Percentiles rank a stretch among this genome's conserved stretches.
Conservation (phyloP, 2,113 vertebrate genomes). For the Lutjanus erythropterus region DNA sequence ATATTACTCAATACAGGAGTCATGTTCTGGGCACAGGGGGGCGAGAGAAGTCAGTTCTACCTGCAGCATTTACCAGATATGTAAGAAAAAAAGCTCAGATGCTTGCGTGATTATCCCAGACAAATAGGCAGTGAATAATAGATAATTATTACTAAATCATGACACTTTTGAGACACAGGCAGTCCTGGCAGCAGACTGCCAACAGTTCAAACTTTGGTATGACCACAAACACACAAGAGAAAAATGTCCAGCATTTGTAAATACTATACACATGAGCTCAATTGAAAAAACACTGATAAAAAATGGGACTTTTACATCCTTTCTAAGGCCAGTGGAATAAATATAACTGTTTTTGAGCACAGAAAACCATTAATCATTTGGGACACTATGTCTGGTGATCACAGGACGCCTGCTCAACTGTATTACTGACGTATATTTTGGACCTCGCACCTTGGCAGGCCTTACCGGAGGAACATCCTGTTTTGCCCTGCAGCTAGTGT, state of each 20-base stretch:
- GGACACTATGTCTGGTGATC: constrained; percentile 19
- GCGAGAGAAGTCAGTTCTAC: constrained; percentile 10
- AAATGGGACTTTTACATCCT: constrained; percentile 43
- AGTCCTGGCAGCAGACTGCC: neutral
- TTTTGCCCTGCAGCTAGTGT: constrained; percentile 16
- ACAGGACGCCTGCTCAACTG: constrained; percentile 32
- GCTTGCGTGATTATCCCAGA: constrained; percentile 16
- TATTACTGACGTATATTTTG: constrained; percentile 24
- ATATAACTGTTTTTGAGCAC: constrained; percentile 56
- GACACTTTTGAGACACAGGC: constrained; percentile 39
- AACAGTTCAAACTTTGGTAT: constrained; percentile 73
- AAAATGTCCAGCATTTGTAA: constrained; percentile 83
- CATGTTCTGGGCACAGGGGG: constrained; percentile 22
- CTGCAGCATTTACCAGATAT: constrained; percentile 37
- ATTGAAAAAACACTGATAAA: constrained; percentile 42
- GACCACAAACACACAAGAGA: constrained; percentile 60
- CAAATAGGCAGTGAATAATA: constrained; percentile 14
- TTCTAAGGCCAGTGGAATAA: constrained; percentile 72
- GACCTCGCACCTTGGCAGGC: constrained; percentile 29
- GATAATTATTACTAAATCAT: constrained; percentile 4
- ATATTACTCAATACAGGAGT: constrained; percentile 8
- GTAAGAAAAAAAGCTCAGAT: constrained; percentile 8
- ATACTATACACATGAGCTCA: constrained; percentile 58
- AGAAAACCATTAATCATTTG: constrained; percentile 28
- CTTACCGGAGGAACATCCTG: constrained; percentile 32